Evolutionary conservation across 2,797 vertebrate species (phyloP), one percentile per base, ranked within the genome.

Genomic region (Halcyon smyrnensis): DNA sequence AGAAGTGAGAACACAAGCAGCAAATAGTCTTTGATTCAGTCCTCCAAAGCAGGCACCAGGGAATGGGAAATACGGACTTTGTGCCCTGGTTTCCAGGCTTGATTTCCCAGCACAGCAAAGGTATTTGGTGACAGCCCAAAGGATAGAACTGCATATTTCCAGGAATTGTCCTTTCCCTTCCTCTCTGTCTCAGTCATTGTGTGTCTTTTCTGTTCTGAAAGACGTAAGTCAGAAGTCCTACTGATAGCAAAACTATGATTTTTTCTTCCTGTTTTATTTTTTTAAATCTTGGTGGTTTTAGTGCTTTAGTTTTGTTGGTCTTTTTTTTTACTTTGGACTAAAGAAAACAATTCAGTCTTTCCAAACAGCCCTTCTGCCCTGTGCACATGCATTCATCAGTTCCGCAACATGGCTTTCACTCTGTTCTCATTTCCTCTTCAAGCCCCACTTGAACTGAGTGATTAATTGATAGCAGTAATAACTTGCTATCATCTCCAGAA

Each of bases 391-490:
- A 69, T 75, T 89, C 56, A 85, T 77, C 65, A 68, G 25, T 75
- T 93, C 62, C 51, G 43, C 57, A 82, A 53, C 30, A 45, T 18
- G 39, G 15, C 32, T 83, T 91, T 91, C 53, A 53, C 12, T 20
- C 16, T 78, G 64, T 68, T 95, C 79, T 94, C 76, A 67, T 81
- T 94, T 96, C 69, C 79, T 89, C 32, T 92, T 83, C 60, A 67
- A 80, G 28, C 28, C 34, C 24, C 28, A 8, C 39, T 83, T 93
- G 79, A 85, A 67, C 45, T 91, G 73, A 68, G 41, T 80, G 68
- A 86, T 77, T 87, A 94, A 91, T 28, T 87, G 82, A 91, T 75
- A 84, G 48, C 62, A 88, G 32, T 84, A 90, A 68, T 69, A 78
- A 91, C 5, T 65, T 81, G 37, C 45, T 81, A 46, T 81, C 2